Evolutionary conservation across 2,113 vertebrate genomes (phyloP).

Genomic region (Neodontobutis hainanensis): DNA sequence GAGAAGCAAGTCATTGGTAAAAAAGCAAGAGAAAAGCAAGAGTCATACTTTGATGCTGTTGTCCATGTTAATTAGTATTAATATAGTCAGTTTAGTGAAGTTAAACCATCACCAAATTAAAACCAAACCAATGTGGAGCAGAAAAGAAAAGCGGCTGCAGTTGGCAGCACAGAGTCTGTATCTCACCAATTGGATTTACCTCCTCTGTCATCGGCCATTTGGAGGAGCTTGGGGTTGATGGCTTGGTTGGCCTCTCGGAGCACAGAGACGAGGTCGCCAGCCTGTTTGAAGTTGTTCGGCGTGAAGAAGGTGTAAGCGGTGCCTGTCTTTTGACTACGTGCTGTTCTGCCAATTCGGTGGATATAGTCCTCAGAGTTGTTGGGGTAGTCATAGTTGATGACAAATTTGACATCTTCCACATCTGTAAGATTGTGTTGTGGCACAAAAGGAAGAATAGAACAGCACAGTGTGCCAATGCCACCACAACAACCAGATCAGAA

Average conservation of each 20-base stretch:
- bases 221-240: constrained; percentile 99
- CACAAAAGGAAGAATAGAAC: constrained; percentile 80
- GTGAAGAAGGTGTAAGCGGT: constrained; percentile 99
- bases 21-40: too few relatives aligned
- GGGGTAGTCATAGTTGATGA: constrained; percentile 99
- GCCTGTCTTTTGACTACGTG: constrained; percentile 99
- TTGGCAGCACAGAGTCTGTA: constrained; percentile 75
- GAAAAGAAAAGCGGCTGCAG: constrained; percentile 41
- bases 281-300: constrained; percentile 98
- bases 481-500: constrained; percentile 97
- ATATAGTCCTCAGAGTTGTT: constrained; percentile 99
- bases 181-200: constrained; percentile 89
- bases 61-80: neutral
- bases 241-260: constrained; percentile 99
- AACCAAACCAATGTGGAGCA: constrained; percentile 28
- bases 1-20: neutral
- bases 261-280: constrained; percentile 96
- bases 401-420: constrained; percentile 99
- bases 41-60: neutral
- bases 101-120: constrained; percentile 13
- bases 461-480: constrained; percentile 84
- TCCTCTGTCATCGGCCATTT: constrained; percentile 99
- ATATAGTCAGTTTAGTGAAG: neutral
- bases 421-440: constrained; percentile 97
- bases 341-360: constrained; percentile 99